Evolutionary conservation across 2,797 vertebrate genomes (phyloP), one percentile per base, ranked within the genome.

Genomic region (Characodon lateralis): DNA sequence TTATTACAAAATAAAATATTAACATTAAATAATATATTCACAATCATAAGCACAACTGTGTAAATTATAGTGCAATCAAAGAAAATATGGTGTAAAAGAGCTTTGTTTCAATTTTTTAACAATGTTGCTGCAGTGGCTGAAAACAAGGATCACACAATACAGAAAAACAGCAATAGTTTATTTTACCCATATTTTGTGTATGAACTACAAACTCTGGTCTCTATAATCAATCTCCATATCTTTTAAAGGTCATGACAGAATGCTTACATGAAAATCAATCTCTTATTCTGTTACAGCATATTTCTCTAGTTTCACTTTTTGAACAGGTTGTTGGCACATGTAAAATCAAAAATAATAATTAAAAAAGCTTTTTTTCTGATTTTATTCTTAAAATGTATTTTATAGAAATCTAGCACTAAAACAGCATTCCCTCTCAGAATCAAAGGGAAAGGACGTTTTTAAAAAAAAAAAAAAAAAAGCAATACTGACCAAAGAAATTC

Each of bases 161-260:
- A 94, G 92, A 95, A 96, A 97, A 90, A 93, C 96, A 97, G 96
- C 96, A 97, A 96, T 97, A 96, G 96, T 99, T 99, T 98, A 99
- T 99, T 99, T 97, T 97, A 97, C 97, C 96, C 96, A 97, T 97
- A 96, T 95, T 96, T 97, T 96, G 96, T 96, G 95, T 96, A 97
- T 97, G 95, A 97, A 97, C 97, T 99, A 98, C 97, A 99, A 99
- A 99, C 96, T 97, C 96, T 96, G 95, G 89, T 96, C 92, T 97
- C 96, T 98, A 97, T 96, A 97, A 96, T 96, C 92, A 78, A 93
- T 94, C 87, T 92, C 91, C 89, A 91, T 94, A 94, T 94, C 91
- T 95, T 96, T 97, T 96, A 96, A 98, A 98, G 95, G 95, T 97
- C 95, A 95, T 96, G 96, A 96, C 96, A 96, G 95, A 95, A 95